A percentile compares a stretch with the other conserved stretches of the same genome.
phyloP scores from a whole-genome alignment of 2,797 vertebrate species.

The Synanceia verrucosa region DNA sequence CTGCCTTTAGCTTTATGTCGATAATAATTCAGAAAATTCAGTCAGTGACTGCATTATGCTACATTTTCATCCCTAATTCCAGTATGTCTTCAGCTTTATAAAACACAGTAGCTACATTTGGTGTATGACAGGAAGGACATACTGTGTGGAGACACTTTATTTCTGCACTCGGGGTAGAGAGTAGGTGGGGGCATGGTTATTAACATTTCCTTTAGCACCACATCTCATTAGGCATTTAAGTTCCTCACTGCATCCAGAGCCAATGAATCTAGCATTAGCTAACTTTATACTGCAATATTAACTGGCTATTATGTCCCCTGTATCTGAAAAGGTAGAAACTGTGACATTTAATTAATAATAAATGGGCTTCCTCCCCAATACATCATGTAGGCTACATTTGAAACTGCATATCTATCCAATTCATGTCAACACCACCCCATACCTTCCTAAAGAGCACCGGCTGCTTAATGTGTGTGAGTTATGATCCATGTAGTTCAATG shows the following conservation, averaged over 20 bases:
- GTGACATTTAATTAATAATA: slow-evolving; percentile 42
- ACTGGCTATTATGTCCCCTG: slow-evolving; percentile 17
- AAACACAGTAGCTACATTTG: slow-evolving; percentile 21
- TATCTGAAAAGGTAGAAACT: slow-evolving; percentile 33
- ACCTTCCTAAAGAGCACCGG: slow-evolving; percentile 51
- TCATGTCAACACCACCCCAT: slow-evolving; percentile 43
- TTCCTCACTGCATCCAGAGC: slow-evolving; percentile 9
- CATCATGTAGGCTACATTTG: slow-evolving; percentile 29
- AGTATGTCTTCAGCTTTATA: slow-evolving; percentile 48
- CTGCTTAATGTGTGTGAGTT: slow-evolving; percentile 43
- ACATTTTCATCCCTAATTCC: slow-evolving; percentile 17
- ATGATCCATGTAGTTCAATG: slow-evolving; percentile 32
- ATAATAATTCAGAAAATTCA: slow-evolving; percentile 1
- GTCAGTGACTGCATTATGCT: neutral
- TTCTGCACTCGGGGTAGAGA: slow-evolving; percentile 8
- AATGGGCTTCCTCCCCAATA: slow-evolving; percentile 19
- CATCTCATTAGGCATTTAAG: slow-evolving; percentile 32
- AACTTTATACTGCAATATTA: slow-evolving; percentile 23
- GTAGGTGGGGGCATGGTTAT: slow-evolving; percentile 20
- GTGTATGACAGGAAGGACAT: slow-evolving; percentile 15
- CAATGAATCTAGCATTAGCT: slow-evolving; percentile 29
- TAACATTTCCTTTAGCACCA: slow-evolving; percentile 46
- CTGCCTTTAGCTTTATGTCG: neutral
- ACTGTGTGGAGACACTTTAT: slow-evolving; percentile 6
- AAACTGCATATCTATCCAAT: slow-evolving; percentile 16